A percentile compares a stretch with the other conserved stretches of the same genome.
Conservation (phyloP, 2,113 vertebrate species). For the Pachyramphus minor region DNA sequence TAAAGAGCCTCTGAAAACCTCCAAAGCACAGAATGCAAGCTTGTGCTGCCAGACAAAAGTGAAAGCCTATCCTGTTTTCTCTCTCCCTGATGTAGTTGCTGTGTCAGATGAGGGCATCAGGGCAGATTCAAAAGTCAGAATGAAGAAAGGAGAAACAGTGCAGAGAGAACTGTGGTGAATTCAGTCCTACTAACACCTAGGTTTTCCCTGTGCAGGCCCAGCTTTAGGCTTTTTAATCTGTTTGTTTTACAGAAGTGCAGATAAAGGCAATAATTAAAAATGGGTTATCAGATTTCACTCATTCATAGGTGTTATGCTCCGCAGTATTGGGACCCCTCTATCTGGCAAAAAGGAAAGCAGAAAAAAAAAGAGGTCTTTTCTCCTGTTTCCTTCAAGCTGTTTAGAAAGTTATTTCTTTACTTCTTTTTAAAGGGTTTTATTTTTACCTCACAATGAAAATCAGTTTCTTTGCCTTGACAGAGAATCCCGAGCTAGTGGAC, state of each 20-base stretch:
- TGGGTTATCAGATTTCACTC: not conserved
- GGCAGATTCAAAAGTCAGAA: conserved; percentile 52
- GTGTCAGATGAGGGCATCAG: conserved; percentile 67
- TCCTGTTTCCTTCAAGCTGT: conserved; percentile 19
- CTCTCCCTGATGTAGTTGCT: conserved; percentile 59
- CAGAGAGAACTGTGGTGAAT: not conserved
- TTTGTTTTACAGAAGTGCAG: not conserved
- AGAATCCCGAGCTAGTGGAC: not conserved
- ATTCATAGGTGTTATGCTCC: conserved; percentile 9
- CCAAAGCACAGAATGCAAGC: conserved; percentile 67
- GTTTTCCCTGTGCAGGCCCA: not conserved
- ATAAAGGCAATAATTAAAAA: not conserved
- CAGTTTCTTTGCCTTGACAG: not conserved
- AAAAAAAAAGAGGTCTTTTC: not conserved
- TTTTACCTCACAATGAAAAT: conserved; percentile 22
- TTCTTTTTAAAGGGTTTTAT: conserved; percentile 6
- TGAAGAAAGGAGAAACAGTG: not conserved
- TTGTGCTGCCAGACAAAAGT: conserved; percentile 70
- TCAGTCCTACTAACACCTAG: not conserved
- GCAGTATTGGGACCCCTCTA: not conserved
- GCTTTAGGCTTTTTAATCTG: not conserved
- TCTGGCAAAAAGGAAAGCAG: not conserved
- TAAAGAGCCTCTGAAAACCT: conserved; percentile 71
- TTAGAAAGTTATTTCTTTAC: conserved; percentile 30
- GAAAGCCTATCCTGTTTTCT: conserved; percentile 70